Evolutionary conservation across 1,140 invertebrate genomes (phyloP).

Genomic region (Papilio helenus): DNA sequence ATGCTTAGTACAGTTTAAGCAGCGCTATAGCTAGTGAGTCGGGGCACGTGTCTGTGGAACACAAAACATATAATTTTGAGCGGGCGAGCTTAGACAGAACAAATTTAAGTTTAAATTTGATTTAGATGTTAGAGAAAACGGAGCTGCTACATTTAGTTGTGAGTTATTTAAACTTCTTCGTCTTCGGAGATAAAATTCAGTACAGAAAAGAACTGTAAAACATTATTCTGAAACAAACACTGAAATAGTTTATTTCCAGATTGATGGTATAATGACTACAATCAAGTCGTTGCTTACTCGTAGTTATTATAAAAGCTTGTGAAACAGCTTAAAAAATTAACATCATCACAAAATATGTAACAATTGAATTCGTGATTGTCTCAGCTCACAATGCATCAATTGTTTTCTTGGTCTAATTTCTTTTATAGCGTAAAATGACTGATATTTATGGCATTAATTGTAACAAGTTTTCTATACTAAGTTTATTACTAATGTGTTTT

Average conservation of each 20-base stretch:
- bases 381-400: neutral
- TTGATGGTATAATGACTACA: no score
- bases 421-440: no score
- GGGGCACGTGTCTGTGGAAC: neutral
- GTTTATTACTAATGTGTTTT: neutral
- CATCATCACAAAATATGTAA: neutral
- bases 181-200: neutral
- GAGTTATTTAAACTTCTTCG: neutral
- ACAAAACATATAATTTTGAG: neutral
- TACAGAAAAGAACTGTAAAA: neutral
- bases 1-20: neutral
- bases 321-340: no score
- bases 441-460: no score
- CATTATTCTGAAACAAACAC: no score
- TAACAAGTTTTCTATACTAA: no score
- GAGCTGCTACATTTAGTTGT: neutral
- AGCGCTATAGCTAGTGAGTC: neutral
- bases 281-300: no score
- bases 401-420: no score
- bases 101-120: constrained; percentile 13
- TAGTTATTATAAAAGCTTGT: no score
- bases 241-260: no score
- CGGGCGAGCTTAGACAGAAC: no score
- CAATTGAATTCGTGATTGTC: neutral
- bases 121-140: constrained; percentile 1